phyloP scores from a whole-genome alignment of 2,797 vertebrate species.

The Pelodytes ibericus region DNA sequence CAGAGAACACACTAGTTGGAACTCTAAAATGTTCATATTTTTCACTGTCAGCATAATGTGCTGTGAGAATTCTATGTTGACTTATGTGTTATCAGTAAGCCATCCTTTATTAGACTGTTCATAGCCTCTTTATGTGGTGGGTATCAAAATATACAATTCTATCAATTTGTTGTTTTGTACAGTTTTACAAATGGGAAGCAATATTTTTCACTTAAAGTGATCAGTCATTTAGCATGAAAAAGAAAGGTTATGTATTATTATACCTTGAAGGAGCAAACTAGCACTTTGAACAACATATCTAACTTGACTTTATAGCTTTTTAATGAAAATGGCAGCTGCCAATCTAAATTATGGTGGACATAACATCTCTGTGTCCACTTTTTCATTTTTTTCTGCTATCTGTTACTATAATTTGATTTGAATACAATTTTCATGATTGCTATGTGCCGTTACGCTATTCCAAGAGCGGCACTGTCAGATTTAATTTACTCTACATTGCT shows the following conservation, averaged over 20 bases:
- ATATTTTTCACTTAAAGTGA: not conserved
- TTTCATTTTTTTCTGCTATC: not conserved
- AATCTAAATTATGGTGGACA: conserved; percentile 3
- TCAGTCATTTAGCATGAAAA: not conserved
- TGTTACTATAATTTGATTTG: conserved; percentile 5
- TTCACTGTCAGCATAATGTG: conserved; percentile 33
- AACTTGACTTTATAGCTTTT: conserved; percentile 2
- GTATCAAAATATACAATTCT: conserved; percentile 30
- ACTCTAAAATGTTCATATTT: conserved; percentile 27
- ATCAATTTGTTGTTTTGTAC: not conserved
- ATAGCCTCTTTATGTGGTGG: conserved; percentile 12
- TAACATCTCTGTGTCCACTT: not conserved
- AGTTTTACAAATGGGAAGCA: conserved; percentile 2
- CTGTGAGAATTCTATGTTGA: conserved; percentile 17
- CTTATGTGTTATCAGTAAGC: conserved; percentile 29
- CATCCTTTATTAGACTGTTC: conserved; percentile 38
- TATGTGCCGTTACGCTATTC: conserved; percentile 9
- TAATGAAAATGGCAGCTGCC: not conserved
- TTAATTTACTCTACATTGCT: conserved; percentile 4
- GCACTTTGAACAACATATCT: not conserved
- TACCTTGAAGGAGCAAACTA: conserved; percentile 1
- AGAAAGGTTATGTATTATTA: not conserved
- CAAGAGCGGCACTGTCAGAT: conserved; percentile 26
- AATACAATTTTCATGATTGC: conserved; percentile 12
- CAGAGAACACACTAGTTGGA: conserved; percentile 34